Evolutionary conservation across 2,113 vertebrate species (phyloP), one percentile per base, ranked within the genome.

Genomic region (Oreochromis niloticus): DNA sequence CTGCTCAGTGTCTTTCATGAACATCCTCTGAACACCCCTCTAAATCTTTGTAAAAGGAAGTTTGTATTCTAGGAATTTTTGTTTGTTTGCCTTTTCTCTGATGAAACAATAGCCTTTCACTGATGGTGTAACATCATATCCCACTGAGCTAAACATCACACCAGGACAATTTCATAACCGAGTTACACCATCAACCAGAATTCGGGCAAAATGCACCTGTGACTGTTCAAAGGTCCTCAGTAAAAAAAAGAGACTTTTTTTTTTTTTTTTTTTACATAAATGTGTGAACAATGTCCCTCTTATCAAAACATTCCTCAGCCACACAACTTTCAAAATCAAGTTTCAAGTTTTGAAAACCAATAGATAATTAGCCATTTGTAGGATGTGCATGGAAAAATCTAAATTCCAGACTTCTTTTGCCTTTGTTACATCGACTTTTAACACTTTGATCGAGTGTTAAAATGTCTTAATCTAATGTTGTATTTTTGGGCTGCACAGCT

Each of bases 341-440:
- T 36, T 68, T 68, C 22, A 36, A 66, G 6, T 66, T 39, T 19
- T 66, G 17, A 6, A 68, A 8, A 41, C 36, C 34, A 68, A 68
- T 13, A 68, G 6, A 41, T 22, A 41, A 22, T 63, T 39, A 68
- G 3, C 34, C 34, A 22, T 9, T 68, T 68, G 63, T 22, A 36
- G 19, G 36, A 68, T 41, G 3, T 9, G 41, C 11, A 22, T 41
- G 63, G n/a, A 71, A 71, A 71, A 71, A 41, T 3, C n/a, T 1
- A 41, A 71, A 41, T 71, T 36, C 34, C 19, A 2, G 63, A 68
- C 63, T 68, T 68, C 19, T 5, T 41, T 41, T 68, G 63, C 11
- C 19, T 68, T 6, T 68, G 0, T 2, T 68, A 41, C 19, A 5
- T 41, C 22, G 12, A 4, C n/a, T 43, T 43, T 17, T n/a, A 7